A percentile compares a stretch with the other conserved stretches of the same genome.
These are phyloP conservation scores for Hippocampus guttulatus DNA, from an alignment of 2,113 vertebrate genomes.

Conservation along the genomic window DNA sequence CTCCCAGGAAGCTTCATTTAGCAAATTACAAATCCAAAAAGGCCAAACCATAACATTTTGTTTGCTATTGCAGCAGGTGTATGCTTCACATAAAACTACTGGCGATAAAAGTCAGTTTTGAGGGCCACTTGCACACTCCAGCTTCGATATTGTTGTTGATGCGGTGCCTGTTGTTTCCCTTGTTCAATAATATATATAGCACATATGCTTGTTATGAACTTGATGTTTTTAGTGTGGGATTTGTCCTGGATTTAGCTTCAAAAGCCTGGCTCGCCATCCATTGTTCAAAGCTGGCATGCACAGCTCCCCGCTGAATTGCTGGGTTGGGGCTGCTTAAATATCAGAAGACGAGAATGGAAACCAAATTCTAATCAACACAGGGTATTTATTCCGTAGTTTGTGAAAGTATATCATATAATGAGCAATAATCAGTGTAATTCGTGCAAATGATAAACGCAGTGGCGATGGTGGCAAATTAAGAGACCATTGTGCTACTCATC, in stretches of 20 bases:
- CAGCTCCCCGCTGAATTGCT: conserved; percentile 35
- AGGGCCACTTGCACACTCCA: conserved; percentile 33
- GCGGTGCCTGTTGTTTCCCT: conserved; percentile 58
- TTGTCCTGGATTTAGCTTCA: conserved; percentile 68
- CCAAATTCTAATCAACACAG: conserved; percentile 37
- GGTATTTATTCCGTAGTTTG: conserved; percentile 20
- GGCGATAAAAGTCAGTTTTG: conserved; percentile 43
- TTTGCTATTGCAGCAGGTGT: conserved; percentile 8
- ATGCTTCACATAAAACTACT: conserved; percentile 13
- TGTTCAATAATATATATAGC: conserved; percentile 63
- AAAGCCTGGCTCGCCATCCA: conserved; percentile 58
- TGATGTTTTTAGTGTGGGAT: conserved; percentile 61
- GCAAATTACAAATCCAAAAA: background rate
- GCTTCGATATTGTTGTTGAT: conserved; percentile 52
- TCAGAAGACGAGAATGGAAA: conserved; percentile 35
- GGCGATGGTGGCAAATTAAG: background rate
- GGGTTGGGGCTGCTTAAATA: conserved; percentile 49
- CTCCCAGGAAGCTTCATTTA: background rate
- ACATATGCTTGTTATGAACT: conserved; percentile 63
- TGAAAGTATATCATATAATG: background rate
- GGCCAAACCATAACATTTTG: conserved; percentile 4
- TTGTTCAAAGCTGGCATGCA: conserved; percentile 58
- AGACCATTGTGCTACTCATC: background rate
- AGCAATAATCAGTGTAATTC: conserved; percentile 13
- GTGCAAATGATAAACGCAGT: background rate